These are phyloP conservation scores for Epinotia bilunana DNA, from an alignment of 2,888 invertebrate species.

Conservation along the genomic window DNA sequence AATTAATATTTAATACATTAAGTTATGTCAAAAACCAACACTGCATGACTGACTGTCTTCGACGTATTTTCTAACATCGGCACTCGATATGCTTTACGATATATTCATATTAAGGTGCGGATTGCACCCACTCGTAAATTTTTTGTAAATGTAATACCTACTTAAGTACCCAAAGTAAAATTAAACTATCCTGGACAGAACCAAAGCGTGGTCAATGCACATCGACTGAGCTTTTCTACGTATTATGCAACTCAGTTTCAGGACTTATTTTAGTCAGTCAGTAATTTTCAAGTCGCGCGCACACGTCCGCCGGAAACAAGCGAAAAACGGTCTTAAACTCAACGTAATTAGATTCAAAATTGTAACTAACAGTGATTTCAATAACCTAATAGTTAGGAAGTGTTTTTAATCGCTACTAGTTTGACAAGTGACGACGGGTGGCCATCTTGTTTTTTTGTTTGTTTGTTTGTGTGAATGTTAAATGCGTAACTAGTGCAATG, in stretches of 20 bases:
- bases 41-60: no score
- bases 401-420: constrained; percentile 47
- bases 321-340: constrained; percentile 51
- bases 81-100: no score
- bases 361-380: constrained; percentile 37
- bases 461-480: constrained; percentile 57
- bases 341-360: constrained; percentile 30
- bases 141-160: no score
- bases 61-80: no score
- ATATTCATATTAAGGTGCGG: no score
- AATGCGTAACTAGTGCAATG: constrained; percentile 38
- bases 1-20: no score
- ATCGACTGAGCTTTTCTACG: constrained; percentile 75
- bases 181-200: constrained; percentile 51
- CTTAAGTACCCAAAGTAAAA: neutral
- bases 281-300: constrained; percentile 63
- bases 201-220: constrained; percentile 53
- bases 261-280: constrained; percentile 80
- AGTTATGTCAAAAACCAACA: no score
- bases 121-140: no score
- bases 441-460: constrained; percentile 63
- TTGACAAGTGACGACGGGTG: constrained; percentile 50
- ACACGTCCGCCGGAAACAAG: constrained; percentile 56
- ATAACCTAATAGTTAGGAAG: constrained; percentile 48
- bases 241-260: constrained; percentile 79